Evolutionary conservation across 2,113 vertebrate species (phyloP), one percentile per base, ranked within the genome.

Genomic region (Pygoscelis antarcticus): DNA sequence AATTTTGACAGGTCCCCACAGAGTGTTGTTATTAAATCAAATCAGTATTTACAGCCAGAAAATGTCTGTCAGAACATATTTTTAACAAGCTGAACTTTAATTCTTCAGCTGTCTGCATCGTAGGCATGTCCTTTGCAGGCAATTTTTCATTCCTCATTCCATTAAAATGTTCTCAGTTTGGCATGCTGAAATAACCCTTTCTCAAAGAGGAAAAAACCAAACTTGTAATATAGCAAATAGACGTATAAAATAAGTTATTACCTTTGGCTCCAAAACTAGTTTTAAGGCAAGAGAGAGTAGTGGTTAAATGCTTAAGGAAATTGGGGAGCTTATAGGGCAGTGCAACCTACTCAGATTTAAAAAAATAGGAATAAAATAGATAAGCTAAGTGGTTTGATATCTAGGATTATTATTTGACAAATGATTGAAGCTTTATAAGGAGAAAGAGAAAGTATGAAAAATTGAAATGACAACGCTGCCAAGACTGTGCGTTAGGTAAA

Each of bases 81-180:
- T 93, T 92, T 89, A 91, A 89, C 61, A 84, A 83, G 34, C 22
- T 90, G 62, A 90, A 94, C 79, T 90, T 88, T 51, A 95, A 79
- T 90, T 90, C 62, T 81, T 95, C 62, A 93, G 40, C 75, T 95
- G 79, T 84, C 87, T 93, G 30, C 18, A 54, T 36, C 49, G 69
- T 34, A 75, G 38, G 44, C 72, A 64, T 65, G 44, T 81, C 58
- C 58, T 77, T 83, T 83, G 65, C 17, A 83, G 70, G 15, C 62
- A 88, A 30, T 62, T 61, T 93, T 95, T 92, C 9, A 61, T 60
- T 93, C 57, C 42, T 71, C 32, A 38, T 79, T 92, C 34, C 36
- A 49, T 87, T 87, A 89, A 89, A 94, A 75, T 49, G 6, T 68
- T 87, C 92, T 89, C 77, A 38, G 5, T 76, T 75, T 91, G 72